These are phyloP conservation scores for Saccostrea cuccullata DNA, from an alignment of 1,140 invertebrate species.

Conservation along the genomic window DNA sequence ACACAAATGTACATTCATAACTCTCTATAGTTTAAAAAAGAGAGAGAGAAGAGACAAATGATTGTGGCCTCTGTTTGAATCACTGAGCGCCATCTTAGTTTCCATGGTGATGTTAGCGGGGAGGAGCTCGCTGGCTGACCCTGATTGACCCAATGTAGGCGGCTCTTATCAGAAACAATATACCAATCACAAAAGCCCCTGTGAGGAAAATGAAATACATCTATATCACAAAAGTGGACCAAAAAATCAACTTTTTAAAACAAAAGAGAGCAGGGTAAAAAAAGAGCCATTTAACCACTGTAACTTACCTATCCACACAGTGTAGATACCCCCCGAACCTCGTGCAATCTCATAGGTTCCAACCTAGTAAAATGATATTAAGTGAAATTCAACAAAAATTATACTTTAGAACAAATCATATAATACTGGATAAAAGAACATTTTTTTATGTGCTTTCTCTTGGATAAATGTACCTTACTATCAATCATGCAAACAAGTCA, in stretches of 20 bases:
- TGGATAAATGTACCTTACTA: no score
- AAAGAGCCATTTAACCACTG: background rate
- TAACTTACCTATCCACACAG: constrained; percentile 87
- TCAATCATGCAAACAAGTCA: no score
- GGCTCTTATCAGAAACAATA: constrained; percentile 87
- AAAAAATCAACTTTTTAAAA: background rate
- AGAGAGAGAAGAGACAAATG: no score
- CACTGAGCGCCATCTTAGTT: no score
- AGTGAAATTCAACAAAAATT: no score
- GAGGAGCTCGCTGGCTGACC: constrained; percentile 47
- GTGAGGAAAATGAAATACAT: constrained; percentile 57
- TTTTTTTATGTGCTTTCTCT: no score
- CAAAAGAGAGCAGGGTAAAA: background rate
- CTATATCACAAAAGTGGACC: background rate
- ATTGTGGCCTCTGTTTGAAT: no score
- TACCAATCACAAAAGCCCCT: constrained; percentile 87
- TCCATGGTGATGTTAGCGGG: background rate
- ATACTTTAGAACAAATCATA: no score
- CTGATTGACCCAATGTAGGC: constrained; percentile 91
- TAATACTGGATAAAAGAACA: no score
- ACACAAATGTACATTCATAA: no score
- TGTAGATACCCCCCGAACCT: constrained; percentile 87
- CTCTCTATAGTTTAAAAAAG: no score
- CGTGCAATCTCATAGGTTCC: constrained; percentile 81
- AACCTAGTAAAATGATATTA: constrained; percentile 75